Evolutionary conservation across 2,888 invertebrate species (phyloP).

Genomic region (Celastrina argiolus): DNA sequence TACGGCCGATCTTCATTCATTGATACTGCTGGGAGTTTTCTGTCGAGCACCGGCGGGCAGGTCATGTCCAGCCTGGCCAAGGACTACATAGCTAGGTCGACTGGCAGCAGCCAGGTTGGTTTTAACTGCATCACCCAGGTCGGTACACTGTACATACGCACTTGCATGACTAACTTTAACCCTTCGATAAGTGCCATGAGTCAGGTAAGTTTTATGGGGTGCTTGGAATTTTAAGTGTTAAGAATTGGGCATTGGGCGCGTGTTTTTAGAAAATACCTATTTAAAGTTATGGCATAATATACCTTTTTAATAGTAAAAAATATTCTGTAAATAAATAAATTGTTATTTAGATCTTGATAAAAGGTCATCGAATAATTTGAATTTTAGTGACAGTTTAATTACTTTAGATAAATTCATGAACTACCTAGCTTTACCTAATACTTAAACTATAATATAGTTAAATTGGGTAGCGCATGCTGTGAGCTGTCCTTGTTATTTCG

Average conservation of each 20-base stretch:
- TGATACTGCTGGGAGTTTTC: conserved; percentile 60
- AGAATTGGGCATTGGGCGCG: not conserved
- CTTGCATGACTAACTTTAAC: conserved; percentile 29
- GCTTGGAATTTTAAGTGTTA: not conserved
- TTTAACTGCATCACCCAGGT: conserved; percentile 75
- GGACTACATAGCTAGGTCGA: conserved; percentile 82
- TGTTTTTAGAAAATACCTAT: too few relatives aligned
- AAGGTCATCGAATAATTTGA: too few relatives aligned
- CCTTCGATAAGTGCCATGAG: conserved; percentile 31
- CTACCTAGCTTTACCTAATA: too few relatives aligned
- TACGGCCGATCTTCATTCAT: conserved; percentile 59
- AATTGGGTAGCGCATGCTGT: too few relatives aligned
- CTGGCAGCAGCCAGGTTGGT: conserved; percentile 83
- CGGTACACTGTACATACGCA: conserved; percentile 47
- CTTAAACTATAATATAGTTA: too few relatives aligned
- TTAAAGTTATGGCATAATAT: too few relatives aligned
- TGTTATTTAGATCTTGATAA: too few relatives aligned
- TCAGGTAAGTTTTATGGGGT: conserved; percentile 24
- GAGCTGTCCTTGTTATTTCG: too few relatives aligned
- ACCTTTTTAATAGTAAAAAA: too few relatives aligned
- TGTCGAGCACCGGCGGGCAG: conserved; percentile 69
- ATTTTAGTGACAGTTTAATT: too few relatives aligned
- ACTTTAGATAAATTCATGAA: too few relatives aligned
- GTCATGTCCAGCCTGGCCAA: conserved; percentile 80
- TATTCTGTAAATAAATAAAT: too few relatives aligned